Evolutionary conservation across 2,113 vertebrate species (phyloP), one percentile per base, ranked within the genome.

Genomic region (Sander lucioperca): DNA sequence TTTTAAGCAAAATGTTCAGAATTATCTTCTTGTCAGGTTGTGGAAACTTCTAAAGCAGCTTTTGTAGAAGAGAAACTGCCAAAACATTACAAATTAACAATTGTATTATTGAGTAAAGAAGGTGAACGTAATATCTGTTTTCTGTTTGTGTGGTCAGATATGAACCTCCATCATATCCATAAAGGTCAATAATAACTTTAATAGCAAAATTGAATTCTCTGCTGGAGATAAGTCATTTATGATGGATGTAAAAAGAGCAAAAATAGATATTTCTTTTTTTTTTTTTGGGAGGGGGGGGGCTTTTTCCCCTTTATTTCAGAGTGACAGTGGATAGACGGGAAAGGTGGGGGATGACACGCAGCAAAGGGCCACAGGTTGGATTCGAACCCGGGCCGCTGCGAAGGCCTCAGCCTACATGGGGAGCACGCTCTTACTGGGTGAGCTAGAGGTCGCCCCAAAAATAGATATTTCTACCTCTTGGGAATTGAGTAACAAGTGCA

Each of bases 401-500:
- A 33, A 33, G 30, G 30, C 30, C 30, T 4, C 30, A 33, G 33
- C 33, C 30, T 33, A 33, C 5, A 33, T 6, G 33, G 33, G 33
- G 33, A 5, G 5, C 5, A 6, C 33, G 1, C 33, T 33, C 33
- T 33, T 33, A 33, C 33, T 33, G 33, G 33, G 33, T 33, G 33
- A 33, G 33, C 33, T 33, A 33, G 33, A 33, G 33, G 33, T 33
- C 33, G 6, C 33, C 33, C 33, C 6, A 6, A 33, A 30, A 58
- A 62, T 27, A 4, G 63, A 61, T 67, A 48, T 21, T 36, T 23
- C 15, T 47, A 19, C 39, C 43, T 63, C 7, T 10, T 16, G 11
- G 66, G 43, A 72, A 50, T 48, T 43, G 61, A 33, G 47, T 63
- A 16, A 45, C 78, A 58, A 43, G 62, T 79, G 33, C 25, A 48